phyloP scores from a whole-genome alignment of 1,140 invertebrate species.

The Drosophila grimshawi region DNA sequence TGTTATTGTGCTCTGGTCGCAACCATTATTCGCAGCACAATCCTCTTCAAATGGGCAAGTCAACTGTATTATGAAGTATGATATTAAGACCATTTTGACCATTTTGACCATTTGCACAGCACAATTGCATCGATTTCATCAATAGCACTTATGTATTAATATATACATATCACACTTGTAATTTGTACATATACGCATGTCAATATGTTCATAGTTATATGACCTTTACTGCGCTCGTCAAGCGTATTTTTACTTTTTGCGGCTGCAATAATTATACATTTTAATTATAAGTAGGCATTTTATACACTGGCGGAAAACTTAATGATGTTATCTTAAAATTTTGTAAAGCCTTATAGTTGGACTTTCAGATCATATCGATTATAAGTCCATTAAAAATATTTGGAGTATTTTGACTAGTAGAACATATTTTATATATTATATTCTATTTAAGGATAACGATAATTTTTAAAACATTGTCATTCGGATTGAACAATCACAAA shows the following conservation, averaged over 20 bases:
- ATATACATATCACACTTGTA: neutral
- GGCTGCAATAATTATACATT: constrained; percentile 13
- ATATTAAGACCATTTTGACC: constrained; percentile 10
- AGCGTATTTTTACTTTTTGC: constrained; percentile 8
- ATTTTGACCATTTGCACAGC: constrained; percentile 3
- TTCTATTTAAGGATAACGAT: no score
- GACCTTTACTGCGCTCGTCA: constrained; percentile 6
- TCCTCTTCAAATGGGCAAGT: constrained; percentile 9
- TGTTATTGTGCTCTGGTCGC: constrained; percentile 42
- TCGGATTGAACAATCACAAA: no score
- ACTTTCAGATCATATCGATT: no score
- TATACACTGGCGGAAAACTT: neutral
- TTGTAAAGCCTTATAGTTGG: no score
- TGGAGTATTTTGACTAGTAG: no score
- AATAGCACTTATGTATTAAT: neutral
- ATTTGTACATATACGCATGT: neutral
- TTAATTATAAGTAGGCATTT: neutral
- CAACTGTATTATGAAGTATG: constrained; percentile 13
- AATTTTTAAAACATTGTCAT: no score
- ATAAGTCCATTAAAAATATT: no score
- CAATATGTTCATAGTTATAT: constrained; percentile 5
- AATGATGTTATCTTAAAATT: neutral
- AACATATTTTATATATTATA: no score
- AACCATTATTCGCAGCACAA: neutral
- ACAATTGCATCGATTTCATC: constrained; percentile 5